Base-by-base conservation (phyloP, 1,140 invertebrate species). In the Drosophila novamexicana region DNA sequence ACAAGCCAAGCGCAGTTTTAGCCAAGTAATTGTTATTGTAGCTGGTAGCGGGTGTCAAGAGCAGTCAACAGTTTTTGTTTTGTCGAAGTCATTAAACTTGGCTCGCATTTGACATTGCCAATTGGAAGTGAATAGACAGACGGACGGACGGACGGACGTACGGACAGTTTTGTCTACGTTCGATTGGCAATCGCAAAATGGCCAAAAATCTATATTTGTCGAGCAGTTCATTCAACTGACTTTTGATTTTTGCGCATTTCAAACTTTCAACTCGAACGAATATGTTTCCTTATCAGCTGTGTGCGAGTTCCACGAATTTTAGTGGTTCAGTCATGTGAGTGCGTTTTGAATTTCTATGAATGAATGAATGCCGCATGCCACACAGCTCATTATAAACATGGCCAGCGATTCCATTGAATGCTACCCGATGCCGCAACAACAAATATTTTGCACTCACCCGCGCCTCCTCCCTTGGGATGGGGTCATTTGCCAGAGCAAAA, bases 51-150 rank as follows among this genome's bases (percentile, higher is more conserved):
- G 65, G 71, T 62, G 71, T 74, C 71, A 74, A 74, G 71, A 74
- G 65, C 71, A 74, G 71, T 74, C 71, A 74, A 69, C 50, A 61
- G 47, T 70, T 39, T 70, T 58, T 44, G 49, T 71, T 72, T 72
- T 67, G 63, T 63, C 63, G 37, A 67, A 69, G 72, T 75, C 72
- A 75, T 75, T 75, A 75, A 75, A 75, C 72, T 75, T 75, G 72
- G 67, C 66, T 70, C 52, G 47, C 52, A 75, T 70, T 75, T 75
- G 72, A 70, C 72, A 75, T 75, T 75, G 72, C 59, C 58, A 70
- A 16, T 34, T 52, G 40, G 45, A 57, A 67, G 39, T 47, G 40
- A 74, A 45, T 29, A 57, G 53, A 67, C 34, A 32, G 9, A 58
- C 53, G 8, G 40, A 16, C 57, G 18, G 12, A n/a, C 36, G 14